Evolutionary conservation across 2,113 vertebrate genomes (phyloP), one percentile per base, ranked within the genome.

Genomic region (Tachuris rubrigastra): DNA sequence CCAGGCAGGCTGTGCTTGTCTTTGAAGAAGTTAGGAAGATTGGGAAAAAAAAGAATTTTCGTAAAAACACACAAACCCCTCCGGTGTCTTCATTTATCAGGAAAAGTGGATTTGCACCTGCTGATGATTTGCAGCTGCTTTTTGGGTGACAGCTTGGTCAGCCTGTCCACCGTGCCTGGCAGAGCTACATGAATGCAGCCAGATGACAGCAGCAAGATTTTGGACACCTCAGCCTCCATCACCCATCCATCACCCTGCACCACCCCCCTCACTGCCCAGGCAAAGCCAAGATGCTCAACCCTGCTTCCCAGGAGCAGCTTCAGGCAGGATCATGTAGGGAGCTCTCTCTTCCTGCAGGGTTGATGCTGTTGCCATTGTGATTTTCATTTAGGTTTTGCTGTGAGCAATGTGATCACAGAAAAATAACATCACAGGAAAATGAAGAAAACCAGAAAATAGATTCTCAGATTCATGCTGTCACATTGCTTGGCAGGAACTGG

Each of bases 91-190:
- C 14, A 25, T 20, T 60, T 67, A 35, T 27, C 3, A 53, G 50
- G 19, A 79, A 81, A 68, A 84, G 1, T 47, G 37, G 27, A 39
- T 82, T 28, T 82, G 33, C 31, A 74, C 13, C 9, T 5, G 15
- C 33, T 55, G 60, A 30, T 75, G 41, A 56, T 62, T 69, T 83
- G 33, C 56, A 71, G 72, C 24, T 93, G 16, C 14, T 30, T 89
- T 82, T 85, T 62, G n/a, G 18, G 3, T 39, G 19, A 27, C 27
- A 30, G 25, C 50, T 88, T 74, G 18, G 21, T 42, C 35, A 5
- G 3, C 13, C 33, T 14, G 37, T 85, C 72, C 4, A 1, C 27
- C 1, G 0, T 53, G 37, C 19, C 37, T 5, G 7, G 10, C 14
- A 55, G 77, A 73, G 33, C 31, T 77, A 8, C 20, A 6, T 5